Conservation (phyloP, 2,113 vertebrate species). For the Axis porcinus region DNA sequence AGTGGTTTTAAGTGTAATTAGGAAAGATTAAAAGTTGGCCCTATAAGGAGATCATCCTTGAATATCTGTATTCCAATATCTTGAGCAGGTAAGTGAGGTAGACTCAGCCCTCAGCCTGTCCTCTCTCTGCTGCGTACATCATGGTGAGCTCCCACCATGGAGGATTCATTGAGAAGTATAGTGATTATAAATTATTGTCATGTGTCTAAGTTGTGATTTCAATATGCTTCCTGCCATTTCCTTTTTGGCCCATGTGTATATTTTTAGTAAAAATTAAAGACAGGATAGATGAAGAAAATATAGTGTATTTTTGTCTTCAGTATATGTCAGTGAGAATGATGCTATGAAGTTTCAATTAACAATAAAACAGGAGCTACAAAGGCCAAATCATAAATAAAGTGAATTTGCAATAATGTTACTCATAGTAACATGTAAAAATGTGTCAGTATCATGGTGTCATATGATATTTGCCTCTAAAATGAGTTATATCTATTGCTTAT, state of each 20-base stretch:
- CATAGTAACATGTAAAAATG: not conserved
- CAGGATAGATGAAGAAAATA: constrained; percentile 23
- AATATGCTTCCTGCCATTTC: not conserved
- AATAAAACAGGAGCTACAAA: not conserved
- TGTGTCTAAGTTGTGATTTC: not conserved
- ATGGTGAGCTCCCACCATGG: rapidly evolving
- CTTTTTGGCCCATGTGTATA: not conserved
- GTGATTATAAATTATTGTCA: not conserved
- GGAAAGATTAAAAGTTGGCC: not conserved
- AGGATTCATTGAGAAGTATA: not conserved
- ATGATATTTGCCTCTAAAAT: not conserved
- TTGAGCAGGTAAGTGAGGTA: not conserved
- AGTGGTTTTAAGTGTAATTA: not conserved
- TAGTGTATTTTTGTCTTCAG: not conserved
- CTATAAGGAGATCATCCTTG: not conserved
- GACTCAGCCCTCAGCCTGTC: too few species aligned
- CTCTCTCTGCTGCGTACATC: not conserved
- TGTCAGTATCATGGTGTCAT: not conserved
- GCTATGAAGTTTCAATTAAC: not conserved
- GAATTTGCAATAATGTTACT: not conserved
- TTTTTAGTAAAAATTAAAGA: constrained; percentile 35
- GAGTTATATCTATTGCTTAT: not conserved
- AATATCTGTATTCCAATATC: not conserved
- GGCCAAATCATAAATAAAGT: not conserved
- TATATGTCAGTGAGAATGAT: not conserved